phyloP scores from a whole-genome alignment of 2,113 vertebrate genomes.

The Proteles cristata region DNA sequence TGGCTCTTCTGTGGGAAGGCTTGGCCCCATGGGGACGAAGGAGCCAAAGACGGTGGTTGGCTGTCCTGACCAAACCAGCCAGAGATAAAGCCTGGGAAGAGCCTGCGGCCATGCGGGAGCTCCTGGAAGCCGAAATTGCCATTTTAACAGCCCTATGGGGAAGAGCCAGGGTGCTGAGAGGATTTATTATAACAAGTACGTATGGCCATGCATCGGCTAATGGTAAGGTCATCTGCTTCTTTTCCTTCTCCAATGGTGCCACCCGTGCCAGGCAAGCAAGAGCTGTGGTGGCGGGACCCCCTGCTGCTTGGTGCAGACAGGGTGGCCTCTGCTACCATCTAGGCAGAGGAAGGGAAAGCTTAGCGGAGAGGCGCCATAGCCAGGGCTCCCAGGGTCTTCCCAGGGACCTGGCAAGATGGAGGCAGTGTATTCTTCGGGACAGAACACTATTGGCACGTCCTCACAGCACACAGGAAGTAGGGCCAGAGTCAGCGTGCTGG shows the following conservation, averaged over 20 bases:
- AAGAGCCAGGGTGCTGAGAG: neutral
- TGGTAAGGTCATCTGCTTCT: neutral
- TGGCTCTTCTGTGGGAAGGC: neutral
- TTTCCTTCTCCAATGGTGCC: rapidly evolving
- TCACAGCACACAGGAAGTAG: rapidly evolving
- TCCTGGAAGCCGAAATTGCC: neutral
- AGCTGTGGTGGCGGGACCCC: neutral
- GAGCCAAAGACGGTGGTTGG: neutral
- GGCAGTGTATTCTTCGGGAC: too few relatives aligned
- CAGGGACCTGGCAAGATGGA: neutral
- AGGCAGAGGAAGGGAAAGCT: neutral
- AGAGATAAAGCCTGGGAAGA: neutral
- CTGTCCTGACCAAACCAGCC: neutral
- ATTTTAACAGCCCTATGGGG: neutral
- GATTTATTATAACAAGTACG: neutral
- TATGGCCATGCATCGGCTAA: rapidly evolving
- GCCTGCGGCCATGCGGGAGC: neutral
- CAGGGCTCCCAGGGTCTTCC: neutral
- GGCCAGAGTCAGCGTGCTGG: neutral
- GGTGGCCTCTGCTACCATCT: too few relatives aligned
- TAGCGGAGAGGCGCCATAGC: neutral
- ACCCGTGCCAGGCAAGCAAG: neutral
- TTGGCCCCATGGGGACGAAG: neutral
- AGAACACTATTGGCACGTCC: neutral
- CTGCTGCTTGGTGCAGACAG: neutral